Evolutionary conservation across 1,140 invertebrate species (phyloP).

Genomic region (Aleiodes sp.): DNA sequence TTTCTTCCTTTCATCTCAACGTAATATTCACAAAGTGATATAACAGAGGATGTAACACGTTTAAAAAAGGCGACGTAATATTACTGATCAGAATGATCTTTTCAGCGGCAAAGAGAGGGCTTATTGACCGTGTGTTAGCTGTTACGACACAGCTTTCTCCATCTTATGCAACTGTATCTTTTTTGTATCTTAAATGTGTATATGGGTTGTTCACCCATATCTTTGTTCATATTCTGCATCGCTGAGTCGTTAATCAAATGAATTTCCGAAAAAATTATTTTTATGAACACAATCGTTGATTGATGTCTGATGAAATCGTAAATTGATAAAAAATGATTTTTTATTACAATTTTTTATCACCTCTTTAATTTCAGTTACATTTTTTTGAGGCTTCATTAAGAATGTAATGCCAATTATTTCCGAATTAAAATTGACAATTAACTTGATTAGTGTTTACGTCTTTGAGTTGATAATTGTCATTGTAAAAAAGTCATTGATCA

Average conservation of each 20-base stretch:
- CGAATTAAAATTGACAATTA: too few species aligned
- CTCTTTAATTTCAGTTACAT: too few species aligned
- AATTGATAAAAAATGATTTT: too few species aligned
- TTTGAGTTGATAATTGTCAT: too few species aligned
- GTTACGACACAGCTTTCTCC: conserved; percentile 62
- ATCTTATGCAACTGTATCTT: conserved; percentile 48
- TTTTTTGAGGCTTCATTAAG: too few species aligned
- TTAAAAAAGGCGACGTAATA: not conserved
- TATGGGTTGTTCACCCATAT: conserved; percentile 57
- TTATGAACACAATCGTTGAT: too few species aligned
- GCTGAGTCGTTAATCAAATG: not conserved
- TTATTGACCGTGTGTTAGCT: not conserved
- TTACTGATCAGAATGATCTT: not conserved
- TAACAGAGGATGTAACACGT: not conserved
- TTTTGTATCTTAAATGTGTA: not conserved
- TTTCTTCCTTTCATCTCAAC: not conserved
- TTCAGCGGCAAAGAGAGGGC: not conserved
- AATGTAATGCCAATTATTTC: too few species aligned
- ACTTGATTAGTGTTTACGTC: too few species aligned
- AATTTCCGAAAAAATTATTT: too few species aligned
- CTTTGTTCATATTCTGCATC: conserved; percentile 42
- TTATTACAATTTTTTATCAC: too few species aligned
- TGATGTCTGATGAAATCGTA: too few species aligned
- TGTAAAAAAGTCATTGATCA: too few species aligned
- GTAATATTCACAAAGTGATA: not conserved